phyloP scores from a whole-genome alignment of 1,140 invertebrate species.

The Lepidotrigona ventralis region DNA sequence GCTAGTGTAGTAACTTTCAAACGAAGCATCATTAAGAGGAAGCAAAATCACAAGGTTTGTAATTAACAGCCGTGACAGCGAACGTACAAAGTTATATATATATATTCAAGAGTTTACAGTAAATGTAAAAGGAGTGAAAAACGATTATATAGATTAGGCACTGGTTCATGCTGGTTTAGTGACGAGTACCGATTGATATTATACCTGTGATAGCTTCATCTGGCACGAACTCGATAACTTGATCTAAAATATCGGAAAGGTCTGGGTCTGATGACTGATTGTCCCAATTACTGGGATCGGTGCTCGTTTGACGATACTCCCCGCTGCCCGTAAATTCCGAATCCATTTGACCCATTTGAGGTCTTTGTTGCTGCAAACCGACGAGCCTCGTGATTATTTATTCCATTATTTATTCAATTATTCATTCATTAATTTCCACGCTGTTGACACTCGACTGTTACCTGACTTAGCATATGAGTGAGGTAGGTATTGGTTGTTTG shows the following conservation, averaged over 20 bases:
- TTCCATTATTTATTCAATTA: not conserved
- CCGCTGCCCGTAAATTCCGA: slow-evolving; percentile 73
- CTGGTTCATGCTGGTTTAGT: not conserved
- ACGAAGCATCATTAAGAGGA: not conserved
- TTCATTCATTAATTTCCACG: not conserved
- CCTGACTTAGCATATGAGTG: slow-evolving; percentile 79
- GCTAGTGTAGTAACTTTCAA: not conserved
- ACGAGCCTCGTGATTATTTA: not conserved
- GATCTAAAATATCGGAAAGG: slow-evolving; percentile 90
- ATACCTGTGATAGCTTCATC: slow-evolving; percentile 80
- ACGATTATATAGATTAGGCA: not conserved
- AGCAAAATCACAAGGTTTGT: slow-evolving; percentile 2
- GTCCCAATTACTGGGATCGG: slow-evolving; percentile 74
- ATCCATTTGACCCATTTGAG: slow-evolving; percentile 77
- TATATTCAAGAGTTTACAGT: not conserved
- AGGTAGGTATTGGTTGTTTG: slow-evolving; percentile 82
- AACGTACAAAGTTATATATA: slow-evolving; percentile 23
- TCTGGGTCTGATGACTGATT: slow-evolving; percentile 84
- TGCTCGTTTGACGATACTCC: slow-evolving; percentile 70
- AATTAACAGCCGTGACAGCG: slow-evolving; percentile 23
- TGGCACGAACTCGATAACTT: slow-evolving; percentile 89
- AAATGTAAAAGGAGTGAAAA: not conserved
- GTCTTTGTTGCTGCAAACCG: slow-evolving; percentile 73
- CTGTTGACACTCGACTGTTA: slow-evolving; percentile 39
- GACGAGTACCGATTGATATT: slow-evolving; percentile 65